Evolutionary conservation across 2,888 invertebrate species (phyloP).

Genomic region (Drosophila nigritarsus): DNA sequence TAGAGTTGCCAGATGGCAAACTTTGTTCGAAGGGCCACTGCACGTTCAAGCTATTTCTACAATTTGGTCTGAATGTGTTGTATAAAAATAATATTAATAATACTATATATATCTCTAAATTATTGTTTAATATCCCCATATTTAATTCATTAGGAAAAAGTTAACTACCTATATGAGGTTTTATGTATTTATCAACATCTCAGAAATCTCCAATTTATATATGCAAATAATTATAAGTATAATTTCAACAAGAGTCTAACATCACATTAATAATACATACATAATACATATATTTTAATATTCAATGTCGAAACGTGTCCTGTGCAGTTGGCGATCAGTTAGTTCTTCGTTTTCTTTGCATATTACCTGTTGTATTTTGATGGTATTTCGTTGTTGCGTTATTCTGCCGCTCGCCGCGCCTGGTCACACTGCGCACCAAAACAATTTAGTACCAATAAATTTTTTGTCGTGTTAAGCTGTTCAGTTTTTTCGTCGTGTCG

Average conservation of each 20-base stretch:
- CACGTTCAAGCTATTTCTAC: conserved; percentile 13
- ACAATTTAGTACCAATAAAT: conserved; percentile 54
- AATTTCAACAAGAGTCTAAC: not conserved
- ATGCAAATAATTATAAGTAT: not conserved
- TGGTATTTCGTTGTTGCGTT: not conserved
- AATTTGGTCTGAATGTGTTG: not conserved
- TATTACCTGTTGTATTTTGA: conserved; percentile 28
- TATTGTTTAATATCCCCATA: not conserved
- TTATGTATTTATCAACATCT: not conserved
- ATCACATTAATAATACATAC: not conserved
- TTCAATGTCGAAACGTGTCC: not conserved
- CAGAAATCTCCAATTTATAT: not conserved
- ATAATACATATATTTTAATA: not conserved
- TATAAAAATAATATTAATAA: not conserved
- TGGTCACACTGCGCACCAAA: conserved; percentile 46
- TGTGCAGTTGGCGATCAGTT: conserved; percentile 15
- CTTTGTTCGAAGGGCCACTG: conserved; percentile 1
- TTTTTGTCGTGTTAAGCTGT: conserved; percentile 53
- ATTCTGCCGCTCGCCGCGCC: conserved; percentile 7
- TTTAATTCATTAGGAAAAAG: not conserved
- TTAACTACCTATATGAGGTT: not conserved
- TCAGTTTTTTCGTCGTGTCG: conserved; percentile 13
- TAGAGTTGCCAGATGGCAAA: conserved; percentile 5
- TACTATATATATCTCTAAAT: not conserved
- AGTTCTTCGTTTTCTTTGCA: not conserved